These are phyloP conservation scores for Saxidomus purpurata DNA, from an alignment of 1,140 invertebrate species.

Conservation along the genomic window DNA sequence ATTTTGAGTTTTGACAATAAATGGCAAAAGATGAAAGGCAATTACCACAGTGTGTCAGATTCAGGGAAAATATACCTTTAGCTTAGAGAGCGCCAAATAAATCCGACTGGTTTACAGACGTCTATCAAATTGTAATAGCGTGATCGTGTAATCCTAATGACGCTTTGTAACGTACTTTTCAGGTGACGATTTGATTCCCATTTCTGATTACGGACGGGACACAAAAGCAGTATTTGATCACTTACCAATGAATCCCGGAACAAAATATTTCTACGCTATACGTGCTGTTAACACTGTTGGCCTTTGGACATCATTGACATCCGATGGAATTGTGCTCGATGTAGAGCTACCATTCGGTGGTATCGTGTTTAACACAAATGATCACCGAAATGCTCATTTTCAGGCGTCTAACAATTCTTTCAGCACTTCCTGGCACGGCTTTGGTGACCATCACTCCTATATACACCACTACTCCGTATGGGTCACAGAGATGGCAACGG, in stretches of 20 bases:
- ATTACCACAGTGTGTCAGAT: too few species aligned
- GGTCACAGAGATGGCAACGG: conserved; percentile 5
- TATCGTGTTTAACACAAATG: not conserved
- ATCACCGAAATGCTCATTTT: conserved; percentile 1
- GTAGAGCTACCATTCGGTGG: not conserved
- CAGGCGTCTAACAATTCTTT: conserved; percentile 49
- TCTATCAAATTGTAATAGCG: too few species aligned
- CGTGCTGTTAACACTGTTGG: not conserved
- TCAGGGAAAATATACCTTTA: too few species aligned
- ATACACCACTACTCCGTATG: conserved; percentile 52
- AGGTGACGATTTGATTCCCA: not conserved
- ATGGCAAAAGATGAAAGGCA: too few species aligned
- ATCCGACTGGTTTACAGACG: too few species aligned
- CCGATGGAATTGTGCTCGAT: conserved; percentile 1
- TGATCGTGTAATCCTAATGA: too few species aligned
- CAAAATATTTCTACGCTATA: not conserved
- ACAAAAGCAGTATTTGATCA: not conserved
- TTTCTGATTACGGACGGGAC: not conserved
- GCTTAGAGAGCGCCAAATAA: too few species aligned
- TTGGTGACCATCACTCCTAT: conserved; percentile 62
- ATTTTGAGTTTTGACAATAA: too few species aligned
- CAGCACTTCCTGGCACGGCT: conserved; percentile 69
- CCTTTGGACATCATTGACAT: not conserved
- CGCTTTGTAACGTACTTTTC: too few species aligned
- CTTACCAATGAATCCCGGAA: not conserved